Percentiles rank a stretch among this genome's conserved stretches.
Evolutionary conservation across 2,797 vertebrate species (phyloP).

Genomic region (Corythornis leucogaster): DNA sequence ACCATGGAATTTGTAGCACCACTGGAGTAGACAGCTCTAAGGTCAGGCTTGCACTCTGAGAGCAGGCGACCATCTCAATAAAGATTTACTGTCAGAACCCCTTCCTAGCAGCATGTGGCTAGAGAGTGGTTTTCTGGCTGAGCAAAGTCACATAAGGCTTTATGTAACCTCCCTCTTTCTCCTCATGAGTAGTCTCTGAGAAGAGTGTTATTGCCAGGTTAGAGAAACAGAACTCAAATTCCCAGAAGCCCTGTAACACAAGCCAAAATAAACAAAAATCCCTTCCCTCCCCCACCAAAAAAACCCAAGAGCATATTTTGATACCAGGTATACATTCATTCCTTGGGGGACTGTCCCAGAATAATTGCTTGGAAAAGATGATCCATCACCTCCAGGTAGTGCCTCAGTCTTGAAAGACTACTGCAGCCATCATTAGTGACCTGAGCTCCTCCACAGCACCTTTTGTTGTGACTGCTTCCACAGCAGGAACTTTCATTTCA

Average conservation of each 20-base stretch:
- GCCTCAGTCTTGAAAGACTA: background rate
- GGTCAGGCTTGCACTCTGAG: background rate
- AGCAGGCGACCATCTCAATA: accelerated
- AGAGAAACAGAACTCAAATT: background rate
- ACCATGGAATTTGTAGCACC: background rate
- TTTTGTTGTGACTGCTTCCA: background rate
- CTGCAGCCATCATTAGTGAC: background rate
- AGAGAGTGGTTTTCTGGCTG: background rate
- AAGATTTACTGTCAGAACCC: background rate
- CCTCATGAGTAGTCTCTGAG: background rate
- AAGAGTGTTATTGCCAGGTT: background rate
- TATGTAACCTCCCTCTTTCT: background rate
- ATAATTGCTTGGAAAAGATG: background rate
- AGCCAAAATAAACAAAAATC: background rate
- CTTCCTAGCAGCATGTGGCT: background rate
- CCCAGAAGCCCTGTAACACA: background rate
- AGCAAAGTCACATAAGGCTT: background rate
- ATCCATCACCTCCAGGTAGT: background rate
- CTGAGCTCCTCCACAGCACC: background rate
- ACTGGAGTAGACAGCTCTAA: background rate
- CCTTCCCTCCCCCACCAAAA: background rate
- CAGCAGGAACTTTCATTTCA: background rate
- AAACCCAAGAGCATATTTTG: no score
- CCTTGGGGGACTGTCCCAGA: background rate
- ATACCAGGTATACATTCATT: background rate